phyloP scores from a whole-genome alignment of 2,888 invertebrate genomes.

The Zygogramma bicolorata region DNA sequence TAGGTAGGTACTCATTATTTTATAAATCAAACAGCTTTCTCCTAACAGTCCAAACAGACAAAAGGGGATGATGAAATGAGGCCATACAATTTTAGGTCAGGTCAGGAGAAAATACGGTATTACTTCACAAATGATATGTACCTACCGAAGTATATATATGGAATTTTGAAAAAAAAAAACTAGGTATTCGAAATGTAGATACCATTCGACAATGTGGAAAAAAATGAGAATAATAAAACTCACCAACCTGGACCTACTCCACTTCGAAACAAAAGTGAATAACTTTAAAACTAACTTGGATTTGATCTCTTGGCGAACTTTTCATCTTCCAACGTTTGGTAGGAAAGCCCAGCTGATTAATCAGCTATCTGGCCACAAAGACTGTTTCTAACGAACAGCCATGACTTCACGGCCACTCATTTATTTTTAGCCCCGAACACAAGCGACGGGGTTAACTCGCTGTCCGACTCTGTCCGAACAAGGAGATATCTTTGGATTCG shows the following conservation, averaged over 20 bases:
- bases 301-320: slow-evolving; percentile 50
- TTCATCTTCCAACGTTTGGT: slow-evolving; percentile 53
- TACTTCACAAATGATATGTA: not conserved
- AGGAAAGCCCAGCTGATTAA: slow-evolving; percentile 34
- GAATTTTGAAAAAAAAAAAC: not conserved
- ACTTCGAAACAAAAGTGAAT: slow-evolving; percentile 56
- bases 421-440: slow-evolving; percentile 35
- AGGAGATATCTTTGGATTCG: not conserved
- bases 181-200: not conserved
- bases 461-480: slow-evolving; percentile 31
- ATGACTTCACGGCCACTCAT: slow-evolving; percentile 33
- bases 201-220: not conserved
- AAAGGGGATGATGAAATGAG: not conserved
- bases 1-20: not conserved
- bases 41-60: not conserved
- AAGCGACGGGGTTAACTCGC: slow-evolving; percentile 15
- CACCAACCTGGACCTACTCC: slow-evolving; percentile 45
- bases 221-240: not conserved
- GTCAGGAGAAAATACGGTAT: not conserved
- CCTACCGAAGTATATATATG: not conserved
- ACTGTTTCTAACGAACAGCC: slow-evolving; percentile 22
- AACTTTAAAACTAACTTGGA: slow-evolving; percentile 50
- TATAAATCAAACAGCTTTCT: slow-evolving; percentile 14
- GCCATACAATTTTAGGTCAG: slow-evolving; percentile 1
- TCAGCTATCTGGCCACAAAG: slow-evolving; percentile 29